phyloP scores from a whole-genome alignment of 2,113 vertebrate genomes.

The Cinclus cinclus region DNA sequence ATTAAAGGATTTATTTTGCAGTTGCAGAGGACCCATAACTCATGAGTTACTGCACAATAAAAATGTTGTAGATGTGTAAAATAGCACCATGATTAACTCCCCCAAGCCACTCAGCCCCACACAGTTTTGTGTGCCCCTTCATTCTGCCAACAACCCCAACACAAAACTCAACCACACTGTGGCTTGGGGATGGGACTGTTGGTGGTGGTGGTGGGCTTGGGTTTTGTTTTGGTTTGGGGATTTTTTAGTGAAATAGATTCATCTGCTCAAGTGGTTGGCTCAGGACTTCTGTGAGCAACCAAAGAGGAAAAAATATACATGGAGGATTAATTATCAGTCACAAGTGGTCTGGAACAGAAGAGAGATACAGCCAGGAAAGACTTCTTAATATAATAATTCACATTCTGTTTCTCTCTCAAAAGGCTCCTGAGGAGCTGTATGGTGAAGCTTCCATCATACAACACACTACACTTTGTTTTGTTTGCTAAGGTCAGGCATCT shows the following conservation, averaged over 20 bases:
- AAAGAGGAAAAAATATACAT: background rate
- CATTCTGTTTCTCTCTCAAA: background rate
- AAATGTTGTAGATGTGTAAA: slow-evolving; percentile 72
- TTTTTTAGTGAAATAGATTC: background rate
- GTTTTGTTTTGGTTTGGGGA: background rate
- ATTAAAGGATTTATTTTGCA: slow-evolving; percentile 74
- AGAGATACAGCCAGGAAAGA: background rate
- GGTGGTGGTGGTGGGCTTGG: background rate
- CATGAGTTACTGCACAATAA: slow-evolving; percentile 70
- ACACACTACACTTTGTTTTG: background rate
- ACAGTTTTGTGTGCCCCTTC: background rate
- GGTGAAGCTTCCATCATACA: background rate
- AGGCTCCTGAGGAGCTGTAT: background rate
- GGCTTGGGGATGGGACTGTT: background rate
- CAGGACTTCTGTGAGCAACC: background rate
- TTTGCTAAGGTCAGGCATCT: slow-evolving; percentile 1
- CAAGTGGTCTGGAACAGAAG: background rate
- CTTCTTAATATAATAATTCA: background rate
- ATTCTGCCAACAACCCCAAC: background rate
- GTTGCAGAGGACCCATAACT: slow-evolving; percentile 69
- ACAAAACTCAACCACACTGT: background rate
- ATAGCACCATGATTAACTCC: slow-evolving; percentile 48
- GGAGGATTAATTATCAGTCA: background rate
- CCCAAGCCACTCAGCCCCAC: slow-evolving; percentile 9
- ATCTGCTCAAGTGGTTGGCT: background rate